Evolutionary conservation across 2,888 invertebrate genomes (phyloP), one percentile per base, ranked within the genome.

Genomic region (Melinaea marsaeus): DNA sequence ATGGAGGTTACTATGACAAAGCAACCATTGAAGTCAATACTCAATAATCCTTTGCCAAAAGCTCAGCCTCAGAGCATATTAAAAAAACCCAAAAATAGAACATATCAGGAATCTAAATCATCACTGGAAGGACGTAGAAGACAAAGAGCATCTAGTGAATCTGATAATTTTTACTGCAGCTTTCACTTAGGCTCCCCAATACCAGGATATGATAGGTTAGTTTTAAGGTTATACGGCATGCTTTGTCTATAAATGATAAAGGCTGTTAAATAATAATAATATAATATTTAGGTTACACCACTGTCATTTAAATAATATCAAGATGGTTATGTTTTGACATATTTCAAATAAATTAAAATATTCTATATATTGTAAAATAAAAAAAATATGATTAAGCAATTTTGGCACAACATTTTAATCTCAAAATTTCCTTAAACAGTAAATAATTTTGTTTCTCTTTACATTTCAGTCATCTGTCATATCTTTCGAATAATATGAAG

Each of bases 111-210:
- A 6, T 63, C 77, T 4, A 87, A 83, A 72, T 63, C 65, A 32
- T 74, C 61, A 60, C 37, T 77, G 46, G 91, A 91, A 71, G 87
- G 88, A 5, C 82, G 90, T 3, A 79, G 91, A 73, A 79, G 91
- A 72, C 90, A 90, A 63, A 74, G 91, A 58, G 91, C 91, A 2
- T 77, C 88, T 0, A 91, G 91, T 79, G 91, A 91, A 81, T 91
- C 91, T 62, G 91, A 91, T 70, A 88, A 90, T 71, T 77, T 84
- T 13, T 86, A 81, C 69, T 76, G 82, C 69, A 83, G 70, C 69
- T 88, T 76, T 69, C 80, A 79, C 61, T 67, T 84, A 57, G 79
- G 79, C 60, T 76, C 81, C 57, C 84, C 86, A 0, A 79, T 83
- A 72, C 78, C 83, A 22, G 85, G 83, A 57, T 86, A 85, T 80